Base-by-base conservation (phyloP, 2,888 invertebrate species). In the Volucella inanis region DNA sequence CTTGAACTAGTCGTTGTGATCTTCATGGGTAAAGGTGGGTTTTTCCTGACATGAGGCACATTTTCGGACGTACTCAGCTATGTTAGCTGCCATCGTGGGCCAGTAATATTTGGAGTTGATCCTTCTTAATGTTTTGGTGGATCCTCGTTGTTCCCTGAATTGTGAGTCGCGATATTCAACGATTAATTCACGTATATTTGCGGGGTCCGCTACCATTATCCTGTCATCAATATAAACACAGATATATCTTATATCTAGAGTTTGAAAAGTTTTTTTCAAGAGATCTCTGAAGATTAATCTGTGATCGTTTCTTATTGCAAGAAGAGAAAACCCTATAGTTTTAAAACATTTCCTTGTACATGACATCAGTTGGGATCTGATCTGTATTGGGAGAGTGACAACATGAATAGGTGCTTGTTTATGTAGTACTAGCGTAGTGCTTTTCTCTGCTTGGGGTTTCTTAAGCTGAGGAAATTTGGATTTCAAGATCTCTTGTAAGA, bases 21-120 rank as follows among this genome's bases (percentile, higher is more conserved):
- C 18, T 49, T 55, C 71, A 64, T 79, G 22, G 78, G 47, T 62
- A 18, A 18, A 1, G 18, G 18, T 18, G 18, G 18, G 18, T 18
- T 47, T 62, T 41, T 45, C n/a, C 50, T 41, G n/a, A 50, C 79
- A 71, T 3, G 43, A 45, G 10, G 11, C 11, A 6, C 71, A 78
- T 11, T 62, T 79, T 64, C 22, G 12, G 0, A 79, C 49, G 41
- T 79, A 67, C 0, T 31, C 57, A 14, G 59, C 50, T 9, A 79
- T 65, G 3, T 39, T 49, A 38, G 14, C 2, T 47, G 31, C 2
- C 49, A 49, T 64, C 31, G 47, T 14, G 9, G 62, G 22, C 68
- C 70, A 59, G 39, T 49, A 49, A 38, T 57, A 70, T n/a, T 15
- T 49, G 4, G 45, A 8, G 15, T 49, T 59, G n/a, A 50, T 72